Base-by-base conservation (phyloP, 2,113 vertebrate species). In the Myrmecophaga tridactyla region DNA sequence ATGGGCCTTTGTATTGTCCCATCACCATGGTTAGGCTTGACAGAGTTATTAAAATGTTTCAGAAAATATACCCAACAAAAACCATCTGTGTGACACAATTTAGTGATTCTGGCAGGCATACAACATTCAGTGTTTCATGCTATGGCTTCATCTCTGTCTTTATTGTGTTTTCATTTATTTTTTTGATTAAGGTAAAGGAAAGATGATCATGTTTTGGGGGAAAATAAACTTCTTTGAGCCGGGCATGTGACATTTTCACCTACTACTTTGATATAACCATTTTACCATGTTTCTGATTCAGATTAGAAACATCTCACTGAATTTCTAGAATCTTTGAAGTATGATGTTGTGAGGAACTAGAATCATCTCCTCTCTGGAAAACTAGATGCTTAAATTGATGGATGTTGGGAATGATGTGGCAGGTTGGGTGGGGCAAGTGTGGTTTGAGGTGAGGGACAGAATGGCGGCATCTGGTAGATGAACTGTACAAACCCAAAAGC, bases 121-220 rank as follows among this genome's bases (percentile, higher is more conserved):
- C 3, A 0, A 21, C 41, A 2, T 23, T 15, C 21, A 14, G 41
- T 17, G 1, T 43, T 8, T 62, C 12, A 0, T 0, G 2, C 14
- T 0, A 23, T 25, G 17, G 20, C 41, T n/a, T 41, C 17, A 27
- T 3, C 46, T 75, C 36, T 23, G 18, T 34, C 60, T 76, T 48
- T 46, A 4, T 23, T 27, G 65, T 1, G 6, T 48, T 69, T 23
- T 1, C 14, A 1, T 56, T 43, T 53, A 46, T 67, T 92, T 86
- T 86, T 51, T 21, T n/a, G 34, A 51, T 70, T 60, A 41, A 1
- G 2, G 48, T n/a, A 8, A 23, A 27, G 46, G 82, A 84, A 69
- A 60, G 13, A 21, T 36, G 76, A 20, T 17, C 10, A 6, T 41
- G 8, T 67, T 80, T 56, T 7, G 4, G 31, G 3, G 34, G 4